Percentiles rank a stretch among this genome's conserved stretches.
Conservation (phyloP, 2,113 vertebrate genomes). For the Promerops cafer region DNA sequence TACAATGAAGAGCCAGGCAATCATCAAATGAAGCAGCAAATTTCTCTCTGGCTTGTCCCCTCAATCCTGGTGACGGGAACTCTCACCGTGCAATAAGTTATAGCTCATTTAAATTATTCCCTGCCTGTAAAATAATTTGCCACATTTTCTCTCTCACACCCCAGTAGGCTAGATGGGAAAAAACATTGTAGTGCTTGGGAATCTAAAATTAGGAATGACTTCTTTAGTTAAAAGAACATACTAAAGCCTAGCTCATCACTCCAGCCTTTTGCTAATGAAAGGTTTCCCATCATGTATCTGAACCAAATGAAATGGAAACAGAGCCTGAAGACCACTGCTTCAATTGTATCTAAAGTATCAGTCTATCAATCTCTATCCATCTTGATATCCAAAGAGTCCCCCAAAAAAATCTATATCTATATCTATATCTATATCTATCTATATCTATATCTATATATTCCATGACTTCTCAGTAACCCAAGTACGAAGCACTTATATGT, state of each 20-base stretch:
- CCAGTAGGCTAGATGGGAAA: not conserved
- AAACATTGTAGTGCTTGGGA: not conserved
- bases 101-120: not conserved
- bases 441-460: not conserved
- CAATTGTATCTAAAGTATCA: not conserved
- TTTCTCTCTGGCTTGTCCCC: not conserved
- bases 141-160: not conserved
- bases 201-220: not conserved
- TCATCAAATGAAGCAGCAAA: not conserved
- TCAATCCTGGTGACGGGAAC: not conserved
- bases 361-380: not conserved
- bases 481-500: not conserved
- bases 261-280: not conserved
- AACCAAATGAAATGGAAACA: not conserved
- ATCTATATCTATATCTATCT: too few species aligned
- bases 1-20: not conserved
- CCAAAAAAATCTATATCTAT: too few species aligned
- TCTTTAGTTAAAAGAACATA: not conserved
- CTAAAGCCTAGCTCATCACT: not conserved
- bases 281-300: rapidly evolving
- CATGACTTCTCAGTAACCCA: not conserved
- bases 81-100: not conserved
- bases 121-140: not conserved
- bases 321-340: not conserved
- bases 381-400: not conserved